Percentiles rank a stretch among this genome's conserved stretches.
phyloP scores from a whole-genome alignment of 2,797 vertebrate species.

The Alfaro cultratus region DNA sequence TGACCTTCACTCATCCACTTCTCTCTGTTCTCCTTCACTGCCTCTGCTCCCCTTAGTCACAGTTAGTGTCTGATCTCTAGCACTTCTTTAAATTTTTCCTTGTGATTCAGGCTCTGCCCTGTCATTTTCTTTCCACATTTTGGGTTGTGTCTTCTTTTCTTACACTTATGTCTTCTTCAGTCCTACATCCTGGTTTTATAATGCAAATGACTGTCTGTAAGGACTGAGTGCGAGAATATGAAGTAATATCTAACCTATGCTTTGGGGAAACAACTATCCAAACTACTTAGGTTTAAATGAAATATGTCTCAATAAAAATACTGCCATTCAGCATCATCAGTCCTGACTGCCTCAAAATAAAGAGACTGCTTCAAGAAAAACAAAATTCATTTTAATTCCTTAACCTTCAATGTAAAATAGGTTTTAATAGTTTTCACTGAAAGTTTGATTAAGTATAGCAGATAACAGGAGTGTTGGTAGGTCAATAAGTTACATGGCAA shows the following conservation, averaged over 20 bases:
- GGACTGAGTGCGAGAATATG: neutral
- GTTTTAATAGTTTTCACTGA: neutral
- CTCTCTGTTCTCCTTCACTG: neutral
- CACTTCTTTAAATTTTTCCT: neutral
- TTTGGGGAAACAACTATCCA: neutral
- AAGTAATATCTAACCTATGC: neutral
- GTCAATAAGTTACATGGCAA: neutral
- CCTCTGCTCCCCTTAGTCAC: constrained; percentile 18
- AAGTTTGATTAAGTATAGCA: neutral
- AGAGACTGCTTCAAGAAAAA: neutral
- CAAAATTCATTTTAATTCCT: neutral
- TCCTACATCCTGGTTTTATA: neutral
- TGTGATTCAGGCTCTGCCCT: constrained; percentile 35
- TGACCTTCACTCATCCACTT: constrained; percentile 7
- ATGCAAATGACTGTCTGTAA: neutral
- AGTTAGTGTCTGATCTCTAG: neutral
- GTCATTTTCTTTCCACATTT: constrained; percentile 83
- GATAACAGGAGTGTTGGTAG: neutral
- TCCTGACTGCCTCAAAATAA: neutral
- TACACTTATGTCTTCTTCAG: neutral
- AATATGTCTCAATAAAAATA: neutral
- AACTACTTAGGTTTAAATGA: neutral
- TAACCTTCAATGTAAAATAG: neutral
- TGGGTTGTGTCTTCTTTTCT: constrained; percentile 97
- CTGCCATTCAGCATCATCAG: neutral